Percentiles rank a stretch among this genome's conserved stretches.
Conservation (phyloP, 2,113 vertebrate species). For the Pteronura brasiliensis region DNA sequence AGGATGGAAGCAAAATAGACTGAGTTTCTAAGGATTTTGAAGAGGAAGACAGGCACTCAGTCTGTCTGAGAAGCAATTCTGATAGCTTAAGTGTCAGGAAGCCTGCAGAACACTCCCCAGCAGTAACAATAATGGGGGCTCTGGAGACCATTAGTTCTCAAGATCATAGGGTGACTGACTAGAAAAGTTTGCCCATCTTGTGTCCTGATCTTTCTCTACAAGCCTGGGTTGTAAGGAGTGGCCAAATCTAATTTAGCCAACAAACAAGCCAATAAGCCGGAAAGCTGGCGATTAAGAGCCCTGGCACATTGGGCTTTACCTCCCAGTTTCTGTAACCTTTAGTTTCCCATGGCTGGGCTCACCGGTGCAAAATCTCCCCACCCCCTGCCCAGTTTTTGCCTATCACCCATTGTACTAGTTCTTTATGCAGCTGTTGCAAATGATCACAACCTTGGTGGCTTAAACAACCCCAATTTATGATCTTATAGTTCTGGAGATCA, state of each 20-base stretch:
- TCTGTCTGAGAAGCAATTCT: background rate
- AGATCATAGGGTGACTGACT: background rate
- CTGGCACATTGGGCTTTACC: background rate
- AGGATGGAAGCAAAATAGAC: background rate
- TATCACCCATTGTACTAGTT: background rate
- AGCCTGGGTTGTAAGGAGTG: background rate
- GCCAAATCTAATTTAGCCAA: background rate
- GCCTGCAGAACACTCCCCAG: background rate
- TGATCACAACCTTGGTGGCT: background rate
- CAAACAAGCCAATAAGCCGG: background rate
- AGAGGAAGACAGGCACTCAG: background rate
- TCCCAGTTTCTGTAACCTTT: background rate
- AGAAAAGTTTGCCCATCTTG: background rate
- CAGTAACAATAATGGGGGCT: background rate
- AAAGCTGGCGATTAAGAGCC: background rate
- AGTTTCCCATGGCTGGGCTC: background rate
- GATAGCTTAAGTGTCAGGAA: background rate
- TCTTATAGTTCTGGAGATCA: background rate
- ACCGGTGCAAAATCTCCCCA: fast-evolving
- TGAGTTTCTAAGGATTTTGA: background rate
- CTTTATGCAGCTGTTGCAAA: background rate
- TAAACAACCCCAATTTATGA: background rate
- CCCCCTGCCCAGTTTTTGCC: background rate
- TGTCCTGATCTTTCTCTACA: background rate
- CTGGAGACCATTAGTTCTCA: background rate